Evolutionary conservation across 2,113 vertebrate species (phyloP), one percentile per base, ranked within the genome.

Genomic region (Nycticorax nycticorax): DNA sequence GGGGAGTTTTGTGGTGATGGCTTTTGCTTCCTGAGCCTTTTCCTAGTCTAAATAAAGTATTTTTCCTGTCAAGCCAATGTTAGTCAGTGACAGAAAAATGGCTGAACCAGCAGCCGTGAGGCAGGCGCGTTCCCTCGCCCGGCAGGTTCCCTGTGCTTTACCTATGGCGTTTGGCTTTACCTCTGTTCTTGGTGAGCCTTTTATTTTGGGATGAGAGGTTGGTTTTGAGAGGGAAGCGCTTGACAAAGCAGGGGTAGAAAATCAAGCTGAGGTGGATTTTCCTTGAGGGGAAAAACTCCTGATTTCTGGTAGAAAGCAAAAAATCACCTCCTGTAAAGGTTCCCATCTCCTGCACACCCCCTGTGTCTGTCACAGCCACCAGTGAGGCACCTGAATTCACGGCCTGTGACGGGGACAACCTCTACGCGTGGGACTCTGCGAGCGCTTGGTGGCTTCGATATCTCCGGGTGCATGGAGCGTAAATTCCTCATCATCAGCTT

Each of bases 361-460:
- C 74, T 1, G 5, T 43, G n/a, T 27, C 48, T 28, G 21, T 62
- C 52, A 14, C 56, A n/a, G 43, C 27, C 14, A 8, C 30, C 16
- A 23, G 32, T 5, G 6, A 67, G n/a, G 50, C 55, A 18, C 52
- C 63, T 47, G 22, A 4, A 14, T 33, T n/a, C 4, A 1, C 4
- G 1, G 22, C 72, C 3, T 6, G 27, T 16, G 39, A 22, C 8
- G 1, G 56, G 69, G 35, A 33, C 43, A 41, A 0, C 12, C 12
- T 23, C 28, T 20, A 1, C 0, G 1, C 0, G 5, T 9, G 35
- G 50, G 35, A 33, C 28, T 11, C n/a, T 12, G 33, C 0, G 0
- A 30, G 33, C 12, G 3, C 6, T 1, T 1, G 0, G 50, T 45
- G 64, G 13, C 73, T 71, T 45, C 0, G 0, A 3, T 35, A 14